phyloP scores from a whole-genome alignment of 2,797 vertebrate species.

The Urocyon cinereoargenteus region DNA sequence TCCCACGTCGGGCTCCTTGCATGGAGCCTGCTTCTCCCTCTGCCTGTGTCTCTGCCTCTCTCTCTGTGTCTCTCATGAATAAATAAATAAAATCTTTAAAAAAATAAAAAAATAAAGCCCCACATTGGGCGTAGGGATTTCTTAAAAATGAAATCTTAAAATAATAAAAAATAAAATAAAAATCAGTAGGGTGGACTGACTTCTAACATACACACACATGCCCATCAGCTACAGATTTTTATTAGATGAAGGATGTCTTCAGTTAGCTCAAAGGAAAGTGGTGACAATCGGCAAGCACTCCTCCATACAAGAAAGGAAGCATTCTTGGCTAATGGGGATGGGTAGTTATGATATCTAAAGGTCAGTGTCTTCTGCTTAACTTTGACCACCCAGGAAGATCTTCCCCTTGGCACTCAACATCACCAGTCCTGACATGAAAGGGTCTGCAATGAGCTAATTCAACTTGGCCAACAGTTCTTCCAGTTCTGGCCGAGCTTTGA shows the following conservation, averaged over 20 bases:
- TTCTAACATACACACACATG: neutral
- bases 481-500: constrained; percentile 94
- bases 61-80: no score
- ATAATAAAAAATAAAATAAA: neutral
- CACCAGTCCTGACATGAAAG: neutral
- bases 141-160: neutral
- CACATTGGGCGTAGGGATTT: neutral
- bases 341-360: neutral
- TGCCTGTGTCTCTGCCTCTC: no score
- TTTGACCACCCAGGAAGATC: neutral
- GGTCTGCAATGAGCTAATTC: constrained; percentile 67
- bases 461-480: constrained; percentile 92
- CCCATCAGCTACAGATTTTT: constrained; percentile 54
- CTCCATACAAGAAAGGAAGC: neutral
- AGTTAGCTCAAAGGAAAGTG: constrained; percentile 18
- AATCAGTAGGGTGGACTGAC: neutral
- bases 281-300: neutral
- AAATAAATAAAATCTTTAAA: neutral
- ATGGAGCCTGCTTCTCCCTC: no score
- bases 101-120: no score
- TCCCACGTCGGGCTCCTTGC: no score
- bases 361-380: neutral
- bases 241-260: constrained; percentile 53
- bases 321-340: neutral
- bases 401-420: neutral